Conservation (phyloP, 2,888 invertebrate species). For the Eristalinus sepulchralis region DNA sequence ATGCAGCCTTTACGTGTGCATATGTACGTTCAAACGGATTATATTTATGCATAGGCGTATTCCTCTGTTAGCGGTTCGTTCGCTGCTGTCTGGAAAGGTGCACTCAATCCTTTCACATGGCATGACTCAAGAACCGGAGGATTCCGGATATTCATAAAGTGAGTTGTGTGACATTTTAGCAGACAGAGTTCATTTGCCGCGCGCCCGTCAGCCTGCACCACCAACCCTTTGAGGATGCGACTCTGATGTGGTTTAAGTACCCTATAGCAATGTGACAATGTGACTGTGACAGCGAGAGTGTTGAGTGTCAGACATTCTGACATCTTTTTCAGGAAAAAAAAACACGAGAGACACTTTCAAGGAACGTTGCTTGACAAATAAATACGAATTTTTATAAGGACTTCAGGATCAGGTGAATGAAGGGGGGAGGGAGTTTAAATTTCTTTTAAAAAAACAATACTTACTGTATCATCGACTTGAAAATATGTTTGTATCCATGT, state of each 20-base stretch:
- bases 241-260: conserved; percentile 35
- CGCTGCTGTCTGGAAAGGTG: conserved; percentile 21
- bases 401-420: background rate
- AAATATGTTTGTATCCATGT: conserved; percentile 61
- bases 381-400: background rate
- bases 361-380: conserved; percentile 24
- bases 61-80: background rate
- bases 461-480: conserved; percentile 68
- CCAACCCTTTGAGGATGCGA: conserved; percentile 5
- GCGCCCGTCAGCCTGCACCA: conserved; percentile 42
- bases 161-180: conserved; percentile 41
- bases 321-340: conserved; percentile 11
- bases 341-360: conserved; percentile 10
- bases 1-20: conserved; percentile 4
- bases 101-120: conserved; percentile 28
- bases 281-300: conserved; percentile 54
- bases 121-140: conserved; percentile 31
- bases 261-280: conserved; percentile 58
- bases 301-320: conserved; percentile 27
- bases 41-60: background rate
- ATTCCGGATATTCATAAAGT: conserved; percentile 60
- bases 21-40: background rate
- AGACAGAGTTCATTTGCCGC: conserved; percentile 64
- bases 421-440: background rate
- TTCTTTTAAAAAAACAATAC: background rate